Evolutionary conservation across 1,140 invertebrate species (phyloP), one percentile per base, ranked within the genome.

Genomic region (Tetragnatha versicolor): DNA sequence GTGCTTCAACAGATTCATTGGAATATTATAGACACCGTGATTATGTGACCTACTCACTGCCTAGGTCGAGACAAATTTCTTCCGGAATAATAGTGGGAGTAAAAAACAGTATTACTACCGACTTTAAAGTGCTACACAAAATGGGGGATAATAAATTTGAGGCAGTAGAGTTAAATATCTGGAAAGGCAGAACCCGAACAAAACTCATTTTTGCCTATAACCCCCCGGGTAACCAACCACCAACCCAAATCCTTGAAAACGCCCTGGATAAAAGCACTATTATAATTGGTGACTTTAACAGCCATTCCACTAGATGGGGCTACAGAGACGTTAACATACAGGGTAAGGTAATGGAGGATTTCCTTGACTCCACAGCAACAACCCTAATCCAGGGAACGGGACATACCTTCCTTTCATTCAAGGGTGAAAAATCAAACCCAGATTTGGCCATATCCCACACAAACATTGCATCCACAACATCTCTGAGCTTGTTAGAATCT

Each of bases 141-240:
- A 53, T 77, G 60, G 27, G 66, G 2, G 33, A 42, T 2, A 77
- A 53, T 45, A 53, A 42, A 63, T 45, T 66, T 53, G 49, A 77
- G 14, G 73, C 60, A 12, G 29, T 66, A 6, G 45, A 77, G 17
- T 0, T 55, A 31, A 55, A 65, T 55, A 9, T 55, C 3, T 77
- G 45, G 45, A 65, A 65, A 12, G n/a, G 25, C 27, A 37, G 9
- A 14, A 31, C 14, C 10, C 27, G 35, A 27, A 65, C 35, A 5
- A 77, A 65, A 39, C 20, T 61, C 17, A 49, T 77, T 53, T 53
- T 53, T 66, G 33, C 25, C 31, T 66, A 77, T 66, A 66, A 53
- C 45, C 33, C 31, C 22, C 35, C 35, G 20, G 35, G 47, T 7
- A 77, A 53, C 22, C 1, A 22, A 14, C 60, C 73, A 14, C 10